These are phyloP conservation scores for Apis laboriosa DNA, from an alignment of 1,140 invertebrate genomes.

Conservation along the genomic window DNA sequence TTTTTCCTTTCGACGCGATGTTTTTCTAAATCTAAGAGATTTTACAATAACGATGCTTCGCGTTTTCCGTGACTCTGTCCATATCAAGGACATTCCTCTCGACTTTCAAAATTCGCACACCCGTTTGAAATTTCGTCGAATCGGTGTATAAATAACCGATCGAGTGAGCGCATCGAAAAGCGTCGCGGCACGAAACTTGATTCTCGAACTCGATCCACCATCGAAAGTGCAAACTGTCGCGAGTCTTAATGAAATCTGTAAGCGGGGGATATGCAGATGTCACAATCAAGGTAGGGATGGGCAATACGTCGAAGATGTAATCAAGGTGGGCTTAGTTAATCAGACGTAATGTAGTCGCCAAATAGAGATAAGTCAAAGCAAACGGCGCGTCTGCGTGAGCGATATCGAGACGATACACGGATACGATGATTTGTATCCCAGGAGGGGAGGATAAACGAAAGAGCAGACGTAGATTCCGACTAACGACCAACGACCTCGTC, in stretches of 20 bases:
- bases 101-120: too few relatives aligned
- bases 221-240: conserved; percentile 24
- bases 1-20: too few relatives aligned
- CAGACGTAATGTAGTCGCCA: conserved; percentile 50
- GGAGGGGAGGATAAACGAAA: conserved; percentile 23
- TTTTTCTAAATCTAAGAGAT: too few relatives aligned
- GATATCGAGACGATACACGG: conserved; percentile 28
- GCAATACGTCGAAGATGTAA: conserved; percentile 48
- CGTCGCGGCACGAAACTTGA: conserved; percentile 2
- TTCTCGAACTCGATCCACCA: background rate
- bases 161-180: too few relatives aligned
- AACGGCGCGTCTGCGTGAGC: conserved; percentile 37
- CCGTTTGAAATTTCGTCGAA: too few relatives aligned
- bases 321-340: conserved; percentile 44
- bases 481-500: conserved; percentile 38
- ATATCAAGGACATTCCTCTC: too few relatives aligned
- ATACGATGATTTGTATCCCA: background rate
- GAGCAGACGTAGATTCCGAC: conserved; percentile 27
- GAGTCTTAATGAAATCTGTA: conserved; percentile 35
- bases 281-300: conserved; percentile 35
- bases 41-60: too few relatives aligned
- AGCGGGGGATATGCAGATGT: conserved; percentile 46
- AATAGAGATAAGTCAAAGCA: conserved; percentile 53
- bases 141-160: too few relatives aligned
- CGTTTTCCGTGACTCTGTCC: too few relatives aligned